Base-by-base conservation (phyloP, 2,888 invertebrate species). In the Drosophila nr. fundita region DNA sequence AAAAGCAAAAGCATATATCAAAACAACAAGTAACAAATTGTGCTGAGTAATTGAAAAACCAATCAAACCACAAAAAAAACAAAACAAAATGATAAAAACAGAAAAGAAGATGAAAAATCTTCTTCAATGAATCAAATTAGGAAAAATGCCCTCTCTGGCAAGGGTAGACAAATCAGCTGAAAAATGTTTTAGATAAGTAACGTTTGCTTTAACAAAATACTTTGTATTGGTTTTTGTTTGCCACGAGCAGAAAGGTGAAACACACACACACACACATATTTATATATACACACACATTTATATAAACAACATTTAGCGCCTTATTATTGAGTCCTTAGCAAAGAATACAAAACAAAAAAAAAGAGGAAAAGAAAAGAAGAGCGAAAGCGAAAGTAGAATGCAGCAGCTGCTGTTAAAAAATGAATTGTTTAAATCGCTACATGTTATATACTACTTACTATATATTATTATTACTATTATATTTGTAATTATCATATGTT, bases 311-410 rank as follows among this genome's bases (percentile, higher is more conserved):
- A 80, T 71, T 82, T 86, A 84, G 83, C 88, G 84, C 84, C 84
- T 84, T 88, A 84, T 70, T 55, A 84, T 78, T 76, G 83, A 84
- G 84, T 84, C 84, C 84, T 84, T 84, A 83, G 83, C 69, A 68
- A 82, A 77, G 61, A 62, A 61, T 30, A 50, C 45, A 62, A 49
- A 40, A 40, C 59, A 61, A 11, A 50, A 30, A 58, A 18, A 58
- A 58, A 24, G 24, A 0, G 24, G 34, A 73, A 40, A 42, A 24
- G 48, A 45, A n/a, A n/a, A n/a, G n/a, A n/a, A n/a, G n/a, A 42
- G 15, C 0, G 13, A 49, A 34, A 58, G 13, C 7, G 45, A 21
- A 45, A 21, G 21, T 8, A 15, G 21, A 32, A 30, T 42, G 40
- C 60, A 64, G 32, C 54, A 38, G 29, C 55, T 45, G 64, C 71